Evolutionary conservation across 2,113 vertebrate species (phyloP), one percentile per base, ranked within the genome.

Genomic region (Jacana jacana): DNA sequence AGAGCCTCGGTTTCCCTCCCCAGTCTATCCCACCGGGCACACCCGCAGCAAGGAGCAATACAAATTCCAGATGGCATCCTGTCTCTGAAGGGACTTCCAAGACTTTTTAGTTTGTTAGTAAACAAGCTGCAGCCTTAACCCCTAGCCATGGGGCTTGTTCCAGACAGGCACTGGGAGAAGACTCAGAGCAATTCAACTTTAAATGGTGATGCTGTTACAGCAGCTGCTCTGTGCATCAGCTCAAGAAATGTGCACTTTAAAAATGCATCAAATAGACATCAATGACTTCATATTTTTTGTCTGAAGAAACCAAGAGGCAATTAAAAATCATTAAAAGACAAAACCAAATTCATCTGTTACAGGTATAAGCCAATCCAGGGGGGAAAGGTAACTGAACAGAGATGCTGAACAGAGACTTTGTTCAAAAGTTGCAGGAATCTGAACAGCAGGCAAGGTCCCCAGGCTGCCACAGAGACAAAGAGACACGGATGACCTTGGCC

Each of bases 11-110:
- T 40, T 49, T 64, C 33, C 10, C 40, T 88, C 11, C 49, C 12
- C 0, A 0, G 18, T 55, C 75, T 40, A 24, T 64, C 57, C 72
- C 69, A 79, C 11, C 4, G 1, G 73, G 39, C 73, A 49, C 0
- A 1, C 75, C 46, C 0, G 0, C 39, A 75, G 81, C 20, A n/a
- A 84, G 73, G 58, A 91, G 37, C 35, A 86, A 46, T 7, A 13
- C 22, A 63, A 79, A 84, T 93, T 72, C 83, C 65, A 71, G 51
- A 66, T 81, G 77, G 66, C 75, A 70, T 60, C 44, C 63, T 8
- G 0, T 27, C 37, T 86, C 75, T 13, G 0, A 75, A 87, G 63
- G 35, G 28, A 61, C 13, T 90, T 39, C 51, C 65, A 88, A 68
- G 44, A 57, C 31, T n/a, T 71, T 86, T 86, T 4, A 33, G 39